Percentiles rank a stretch among this genome's conserved stretches.
phyloP scores from a whole-genome alignment of 53 echinoderm and acorn worm species.

The Actinopyga echinites region DNA sequence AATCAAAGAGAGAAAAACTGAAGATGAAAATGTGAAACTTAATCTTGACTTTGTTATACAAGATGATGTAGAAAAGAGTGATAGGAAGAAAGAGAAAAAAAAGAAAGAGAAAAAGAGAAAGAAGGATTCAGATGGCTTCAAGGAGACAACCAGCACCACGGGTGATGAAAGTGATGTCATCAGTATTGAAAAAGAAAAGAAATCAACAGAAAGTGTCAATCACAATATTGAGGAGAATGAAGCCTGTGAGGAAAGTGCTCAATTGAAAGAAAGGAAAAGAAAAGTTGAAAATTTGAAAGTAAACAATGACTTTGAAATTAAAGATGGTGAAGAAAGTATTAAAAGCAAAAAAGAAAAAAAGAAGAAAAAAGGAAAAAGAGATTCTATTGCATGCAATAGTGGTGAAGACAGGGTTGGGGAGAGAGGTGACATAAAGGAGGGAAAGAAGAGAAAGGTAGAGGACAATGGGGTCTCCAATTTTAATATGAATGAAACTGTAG shows the following conservation, averaged over 20 bases:
- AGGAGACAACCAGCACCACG: neutral
- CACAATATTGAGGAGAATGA: neutral
- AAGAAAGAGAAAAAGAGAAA: neutral
- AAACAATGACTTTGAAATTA: neutral
- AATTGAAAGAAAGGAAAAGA: conserved; percentile 17
- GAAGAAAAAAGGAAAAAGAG: neutral
- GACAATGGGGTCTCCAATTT: no score
- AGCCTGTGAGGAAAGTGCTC: neutral
- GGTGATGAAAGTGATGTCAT: neutral
- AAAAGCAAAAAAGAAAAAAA: neutral
- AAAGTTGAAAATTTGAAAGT: neutral
- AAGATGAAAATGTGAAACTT: neutral
- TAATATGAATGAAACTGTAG: neutral
- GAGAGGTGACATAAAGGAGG: neutral
- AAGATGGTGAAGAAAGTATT: neutral
- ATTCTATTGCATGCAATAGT: no score
- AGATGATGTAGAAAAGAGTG: neutral
- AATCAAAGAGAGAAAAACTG: conserved; percentile 18
- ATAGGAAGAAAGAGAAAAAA: no score
- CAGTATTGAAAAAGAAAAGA: neutral
- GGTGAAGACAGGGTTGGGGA: neutral
- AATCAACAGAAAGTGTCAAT: neutral
- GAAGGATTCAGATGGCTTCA: neutral
- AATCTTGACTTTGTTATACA: neutral
- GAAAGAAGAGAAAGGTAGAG: neutral